Base-by-base conservation (phyloP, 2,113 vertebrate genomes). In the Nettapus auritus region DNA sequence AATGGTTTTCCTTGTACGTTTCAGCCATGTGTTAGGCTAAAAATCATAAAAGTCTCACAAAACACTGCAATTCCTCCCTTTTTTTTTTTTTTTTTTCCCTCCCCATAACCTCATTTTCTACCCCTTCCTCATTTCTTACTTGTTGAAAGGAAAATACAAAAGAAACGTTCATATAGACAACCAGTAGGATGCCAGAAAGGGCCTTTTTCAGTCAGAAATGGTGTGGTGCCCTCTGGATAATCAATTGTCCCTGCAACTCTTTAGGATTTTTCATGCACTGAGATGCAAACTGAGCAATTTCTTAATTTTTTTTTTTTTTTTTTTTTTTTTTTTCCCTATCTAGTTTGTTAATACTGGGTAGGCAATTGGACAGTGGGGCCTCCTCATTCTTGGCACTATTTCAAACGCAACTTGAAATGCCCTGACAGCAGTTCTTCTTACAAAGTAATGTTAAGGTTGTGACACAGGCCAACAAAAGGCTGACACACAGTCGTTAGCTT, bases 331-430 rank as follows among this genome's bases (percentile, higher is more conserved):
- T 20, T 0, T 9, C 60, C 50, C 81, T 78, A 53, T 94, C 92
- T 87, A 90, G 91, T 96, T 96, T 96, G 89, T 94, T 97, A 97
- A 94, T 96, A 88, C 86, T 87, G 89, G 82, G 91, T 95, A 97
- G 89, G 95, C 94, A 96, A 94, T 93, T 93, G 96, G 95, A 96
- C 94, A 95, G 92, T 96, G 92, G 95, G 89, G 94, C 42, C 93
- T 90, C 94, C 89, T 96, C 86, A 92, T 91, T 96, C 94, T 95
- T 96, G 95, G 91, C 93, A 91, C 92, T 94, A 88, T 97, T 97
- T 97, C 95, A 97, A 96, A 97, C 93, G 93, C 89, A 75, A 94
- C 92, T 94, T 96, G 92, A 96, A 97, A 97, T 96, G 95, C 94
- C 96, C 94, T 97, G 90, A 90, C 96, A 97, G 95, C 96, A 95